Base-by-base conservation (phyloP, 2,797 vertebrate species). In the Borostomias antarcticus region DNA sequence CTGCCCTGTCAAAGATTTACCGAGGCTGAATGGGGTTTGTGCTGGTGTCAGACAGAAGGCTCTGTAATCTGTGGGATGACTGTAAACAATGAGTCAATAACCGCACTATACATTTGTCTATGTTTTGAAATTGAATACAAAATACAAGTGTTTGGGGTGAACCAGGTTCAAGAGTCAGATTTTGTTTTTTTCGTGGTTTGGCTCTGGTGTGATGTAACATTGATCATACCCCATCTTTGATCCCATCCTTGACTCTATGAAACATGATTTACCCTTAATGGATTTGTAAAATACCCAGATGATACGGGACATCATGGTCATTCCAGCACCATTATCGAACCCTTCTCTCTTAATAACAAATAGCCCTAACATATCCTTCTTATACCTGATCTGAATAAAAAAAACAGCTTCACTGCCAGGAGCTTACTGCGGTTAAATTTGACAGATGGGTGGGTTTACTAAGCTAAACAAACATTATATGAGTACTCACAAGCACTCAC, bases 1-100 rank as follows among this genome's bases (percentile, higher is more conserved):
- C 58, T 62, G 2, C 64, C 57, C 62, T 67, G 71, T 77, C 72
- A 79, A 58, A 69, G 54, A 74, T 78, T 77, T 56, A 77, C 68
- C 59, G 17, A 57, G n/a, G 29, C 66, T 66, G 37, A 62, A 25
- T 59, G 19, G 58, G 21, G 21, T 50, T 68, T 69, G 35, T 77
- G 60, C 9, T 78, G 70, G 64, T 54, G 60, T 32, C 54, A 30
- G 58, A 66, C 57, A 32, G 48, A 40, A 52, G 10, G 56, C 56
- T 73, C 40, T 65, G 56, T 13, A n/a, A n/a, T n/a, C n/a, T 61
- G 11, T 29, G 21, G 11, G n/a, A 28, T 61, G 11, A 45, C 23
- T 66, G 54, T 25, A 47, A 19, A 54, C 28, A 13, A 48, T 26
- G 17, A 61, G 54, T 62, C 19, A 57, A 56, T 9, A 3, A 17